phyloP scores from a whole-genome alignment of 2,113 vertebrate genomes.

The Clarias batrachus region DNA sequence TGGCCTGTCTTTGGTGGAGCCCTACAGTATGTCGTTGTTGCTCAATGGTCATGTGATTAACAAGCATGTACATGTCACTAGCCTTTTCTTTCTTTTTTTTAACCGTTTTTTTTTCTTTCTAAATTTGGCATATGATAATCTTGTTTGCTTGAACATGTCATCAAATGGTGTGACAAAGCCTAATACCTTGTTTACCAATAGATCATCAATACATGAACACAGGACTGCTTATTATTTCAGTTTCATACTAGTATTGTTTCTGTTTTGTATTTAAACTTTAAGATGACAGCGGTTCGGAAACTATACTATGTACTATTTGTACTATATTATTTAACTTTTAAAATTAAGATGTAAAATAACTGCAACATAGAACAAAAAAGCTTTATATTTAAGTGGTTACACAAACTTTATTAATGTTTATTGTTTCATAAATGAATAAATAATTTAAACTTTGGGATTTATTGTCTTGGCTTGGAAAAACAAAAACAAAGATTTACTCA shows the following conservation, averaged over 20 bases:
- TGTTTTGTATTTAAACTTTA: slow-evolving; percentile 20
- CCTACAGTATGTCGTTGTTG: slow-evolving; percentile 20
- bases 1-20: slow-evolving; percentile 14
- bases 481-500: neutral
- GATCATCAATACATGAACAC: neutral
- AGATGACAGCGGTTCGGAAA: neutral
- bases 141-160: neutral
- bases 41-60: slow-evolving; percentile 8
- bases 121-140: neutral
- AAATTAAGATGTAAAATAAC: slow-evolving; percentile 25
- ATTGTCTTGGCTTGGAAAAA: neutral
- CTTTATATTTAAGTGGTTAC: neutral
- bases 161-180: slow-evolving; percentile 8
- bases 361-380: neutral
- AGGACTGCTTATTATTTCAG: slow-evolving; percentile 55
- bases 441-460: slow-evolving; percentile 9
- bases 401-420: slow-evolving; percentile 10
- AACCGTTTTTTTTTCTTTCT: neutral
- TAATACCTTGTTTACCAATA: slow-evolving; percentile 45
- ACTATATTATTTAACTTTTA: neutral
- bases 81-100: neutral
- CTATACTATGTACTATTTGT: neutral
- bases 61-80: slow-evolving; percentile 5
- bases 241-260: neutral
- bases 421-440: slow-evolving; percentile 46